Base-by-base conservation (phyloP, 2,113 vertebrate species). In the Leiothrix lutea region DNA sequence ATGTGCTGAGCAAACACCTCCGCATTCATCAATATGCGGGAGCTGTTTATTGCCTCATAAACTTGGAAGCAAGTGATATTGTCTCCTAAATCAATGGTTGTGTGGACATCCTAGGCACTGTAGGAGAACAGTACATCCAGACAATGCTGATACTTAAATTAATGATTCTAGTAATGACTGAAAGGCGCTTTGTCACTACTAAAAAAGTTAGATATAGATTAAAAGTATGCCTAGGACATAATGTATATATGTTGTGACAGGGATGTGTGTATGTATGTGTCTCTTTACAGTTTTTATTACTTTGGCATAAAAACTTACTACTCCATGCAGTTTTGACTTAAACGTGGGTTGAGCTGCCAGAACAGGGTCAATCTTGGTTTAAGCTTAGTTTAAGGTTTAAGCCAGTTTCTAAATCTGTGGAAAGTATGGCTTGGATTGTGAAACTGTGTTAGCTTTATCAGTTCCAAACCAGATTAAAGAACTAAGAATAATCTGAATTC, bases 11-110 rank as follows among this genome's bases (percentile, higher is more conserved):
- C 98, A 97, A 98, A 98, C 98, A 98, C 94, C 96, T 97, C 94
- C 0, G 17, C 87, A 36, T 86, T 98, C 98, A 98, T 98, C 98
- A 97, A 95, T 97, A 98, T 98, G 97, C 96, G 56, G 96, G 96
- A 97, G 95, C 98, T 98, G 97, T 98, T 98, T 98, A 98, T 97
- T 97, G 98, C 98, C 98, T 98, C 98, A 96, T 98, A 98, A 98
- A 98, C 97, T 98, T 97, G 97, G 97, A 97, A 97, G 97, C 97
- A 95, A 98, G 96, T 96, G 98, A 98, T 98, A 98, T 87, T 97
- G 98, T 98, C 97, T 98, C 98, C 95, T 98, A 98, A 98, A 98
- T 98, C 98, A 98, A 92, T 73, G 97, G 81, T 91, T 96, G 92
- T 7, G 0, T 64, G 97, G 96, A 97, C 97, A 97, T 98, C 94